Conservation (phyloP, 2,797 vertebrate genomes). For the Siniperca undulata region DNA sequence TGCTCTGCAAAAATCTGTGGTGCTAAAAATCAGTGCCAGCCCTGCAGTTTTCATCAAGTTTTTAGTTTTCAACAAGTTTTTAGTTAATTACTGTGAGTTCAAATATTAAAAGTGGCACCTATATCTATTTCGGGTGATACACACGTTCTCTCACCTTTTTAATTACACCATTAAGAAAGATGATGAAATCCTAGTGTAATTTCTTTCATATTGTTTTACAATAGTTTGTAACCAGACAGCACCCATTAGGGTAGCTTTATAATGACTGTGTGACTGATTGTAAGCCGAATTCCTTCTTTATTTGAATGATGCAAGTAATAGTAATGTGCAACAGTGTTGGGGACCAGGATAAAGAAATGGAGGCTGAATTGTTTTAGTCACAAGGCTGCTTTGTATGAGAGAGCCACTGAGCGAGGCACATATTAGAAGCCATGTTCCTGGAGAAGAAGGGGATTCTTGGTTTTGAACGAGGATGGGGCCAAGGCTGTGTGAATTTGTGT, state of each 20-base stretch:
- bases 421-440: conserved; percentile 76
- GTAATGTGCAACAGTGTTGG: conserved; percentile 81
- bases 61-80: conserved; percentile 48
- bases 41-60: conserved; percentile 43
- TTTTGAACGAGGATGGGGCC: conserved; percentile 69
- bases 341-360: conserved; percentile 65
- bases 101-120: conserved; percentile 56
- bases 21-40: conserved; percentile 43
- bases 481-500: conserved; percentile 76
- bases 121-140: conserved; percentile 50
- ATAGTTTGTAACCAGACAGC: conserved; percentile 81
- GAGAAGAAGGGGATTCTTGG: conserved; percentile 78
- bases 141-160: conserved; percentile 68
- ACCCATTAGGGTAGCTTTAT: conserved; percentile 79
- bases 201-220: conserved; percentile 77
- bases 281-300: conserved; percentile 80
- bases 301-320: conserved; percentile 87
- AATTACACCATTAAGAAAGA: conserved; percentile 80
- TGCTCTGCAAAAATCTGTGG: conserved; percentile 40
- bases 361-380: conserved; percentile 72
- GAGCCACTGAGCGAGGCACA: conserved; percentile 54
- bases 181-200: conserved; percentile 85
- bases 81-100: conserved; percentile 36
- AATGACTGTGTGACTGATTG: conserved; percentile 84
- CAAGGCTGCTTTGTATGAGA: conserved; percentile 59